Conservation (phyloP, 2,888 invertebrate genomes). For the Diadegma fenestrale region DNA sequence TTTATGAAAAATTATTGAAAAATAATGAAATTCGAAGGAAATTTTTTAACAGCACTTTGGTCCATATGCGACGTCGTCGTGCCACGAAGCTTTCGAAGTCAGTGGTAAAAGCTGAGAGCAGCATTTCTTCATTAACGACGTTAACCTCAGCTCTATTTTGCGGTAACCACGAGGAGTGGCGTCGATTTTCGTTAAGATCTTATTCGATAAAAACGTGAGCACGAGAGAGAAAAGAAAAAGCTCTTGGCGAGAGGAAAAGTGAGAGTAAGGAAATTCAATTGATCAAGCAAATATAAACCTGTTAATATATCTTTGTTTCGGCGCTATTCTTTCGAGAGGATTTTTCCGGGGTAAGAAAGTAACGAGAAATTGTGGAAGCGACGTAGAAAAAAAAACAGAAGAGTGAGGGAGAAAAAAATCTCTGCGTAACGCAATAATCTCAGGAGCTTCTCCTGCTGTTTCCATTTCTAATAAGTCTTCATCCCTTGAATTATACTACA, state of each 20-base stretch:
- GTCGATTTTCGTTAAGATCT: constrained; percentile 58
- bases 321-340: constrained; percentile 30
- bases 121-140: constrained; percentile 55
- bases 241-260: not conserved
- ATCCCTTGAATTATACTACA: constrained; percentile 40
- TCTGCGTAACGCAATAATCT: constrained; percentile 37
- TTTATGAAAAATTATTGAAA: not conserved
- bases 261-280: constrained; percentile 13
- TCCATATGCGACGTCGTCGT: not conserved
- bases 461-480: constrained; percentile 57
- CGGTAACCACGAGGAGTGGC: constrained; percentile 23
- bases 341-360: constrained; percentile 20
- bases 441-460: constrained; percentile 11
- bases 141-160: constrained; percentile 47
- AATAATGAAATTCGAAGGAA: not conserved
- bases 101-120: constrained; percentile 12
- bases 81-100: constrained; percentile 3
- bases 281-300: not conserved
- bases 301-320: not conserved
- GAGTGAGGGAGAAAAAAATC: not conserved
- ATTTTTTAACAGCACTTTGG: not conserved
- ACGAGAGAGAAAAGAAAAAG: constrained; percentile 1
- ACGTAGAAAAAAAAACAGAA: not conserved
- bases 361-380: constrained; percentile 28
- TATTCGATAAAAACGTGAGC: constrained; percentile 30